A percentile compares a stretch with the other conserved stretches of the same genome.
Conservation (phyloP, 2,113 vertebrate genomes). For the Ovibos moschatus region DNA sequence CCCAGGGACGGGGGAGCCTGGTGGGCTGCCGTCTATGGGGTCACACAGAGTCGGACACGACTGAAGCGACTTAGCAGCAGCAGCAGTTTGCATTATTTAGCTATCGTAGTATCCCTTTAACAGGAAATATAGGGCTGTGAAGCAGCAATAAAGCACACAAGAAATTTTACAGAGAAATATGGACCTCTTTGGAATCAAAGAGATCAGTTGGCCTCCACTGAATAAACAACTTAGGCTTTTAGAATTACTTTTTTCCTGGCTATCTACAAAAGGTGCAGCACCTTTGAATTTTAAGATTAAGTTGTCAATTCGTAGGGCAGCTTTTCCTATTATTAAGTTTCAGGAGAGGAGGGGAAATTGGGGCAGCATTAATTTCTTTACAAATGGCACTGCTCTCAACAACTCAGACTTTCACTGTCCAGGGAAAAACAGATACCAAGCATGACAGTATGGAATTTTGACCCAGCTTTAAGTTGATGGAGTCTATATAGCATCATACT, state of each 20-base stretch:
- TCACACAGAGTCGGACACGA: accelerated
- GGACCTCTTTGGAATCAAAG: not conserved
- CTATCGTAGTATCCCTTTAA: not conserved
- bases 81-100: not conserved
- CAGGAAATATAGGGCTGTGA: not conserved
- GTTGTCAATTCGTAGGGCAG: not conserved
- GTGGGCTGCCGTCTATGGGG: not conserved
- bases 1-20: not conserved
- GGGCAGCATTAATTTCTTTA: not conserved
- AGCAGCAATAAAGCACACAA: not conserved
- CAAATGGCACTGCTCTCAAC: not conserved
- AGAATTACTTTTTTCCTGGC: not conserved
- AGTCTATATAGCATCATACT: not conserved
- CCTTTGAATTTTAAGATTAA: slow-evolving; percentile 44
- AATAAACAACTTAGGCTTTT: not conserved
- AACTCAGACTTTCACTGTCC: not conserved
- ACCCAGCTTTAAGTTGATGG: not conserved
- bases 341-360: not conserved
- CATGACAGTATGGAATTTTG: not conserved
- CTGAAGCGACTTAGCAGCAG: not conserved
- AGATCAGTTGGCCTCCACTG: not conserved
- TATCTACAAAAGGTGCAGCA: not conserved
- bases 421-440: not conserved
- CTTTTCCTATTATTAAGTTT: not conserved
- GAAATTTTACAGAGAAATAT: not conserved